Evolutionary conservation across 64 coral and sea anemone species (phyloP), one percentile per base, ranked within the genome.

Genomic region (Stichodactyla helianthus): DNA sequence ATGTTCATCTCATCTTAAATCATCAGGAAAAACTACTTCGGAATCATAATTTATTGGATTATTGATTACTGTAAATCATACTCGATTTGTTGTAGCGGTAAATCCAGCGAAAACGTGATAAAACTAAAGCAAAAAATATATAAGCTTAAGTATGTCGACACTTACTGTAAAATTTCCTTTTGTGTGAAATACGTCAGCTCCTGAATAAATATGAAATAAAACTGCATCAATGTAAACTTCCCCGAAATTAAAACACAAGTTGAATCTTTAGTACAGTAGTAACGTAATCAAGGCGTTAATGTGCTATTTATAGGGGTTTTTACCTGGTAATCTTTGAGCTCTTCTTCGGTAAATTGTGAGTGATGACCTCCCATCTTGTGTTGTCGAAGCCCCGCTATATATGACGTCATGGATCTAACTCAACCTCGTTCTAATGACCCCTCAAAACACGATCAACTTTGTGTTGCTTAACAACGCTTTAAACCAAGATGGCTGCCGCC

Each of bases 311-410:
- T 58, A 59, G 26, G 52, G 17, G 9, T 58, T 25, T 25, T 18
- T 57, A 99, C 97, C 93, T 99, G 97, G 67, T 99, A 99, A 95
- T 99, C 97, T 91, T 94, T 99, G 11, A 99, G 93, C 86, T 99
- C 93, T 91, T 99, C 97, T 84, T 99, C 97, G 1, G 93, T 95
- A 84, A 99, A 99, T 74, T 99, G 93, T 6, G 97, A 99, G 77
- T 99, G 97, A 82, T 94, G 93, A 19, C 87, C 93, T 71, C 97
- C 97, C 97, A 99, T 99, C 50, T 88, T 87, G 51, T 87, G 51
- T 25, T 28, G 61, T 84, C 20, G 52, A 27, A 35, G 14, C 15
- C n/a, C 27, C 20, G 53, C 31, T 52, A 0, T 54, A 7, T 6
- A 64, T 90, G 89, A 90, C 89, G 89, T 90, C 89, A 90, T 10